Base-by-base conservation (phyloP, 2,797 vertebrate species). In the Alca torda region DNA sequence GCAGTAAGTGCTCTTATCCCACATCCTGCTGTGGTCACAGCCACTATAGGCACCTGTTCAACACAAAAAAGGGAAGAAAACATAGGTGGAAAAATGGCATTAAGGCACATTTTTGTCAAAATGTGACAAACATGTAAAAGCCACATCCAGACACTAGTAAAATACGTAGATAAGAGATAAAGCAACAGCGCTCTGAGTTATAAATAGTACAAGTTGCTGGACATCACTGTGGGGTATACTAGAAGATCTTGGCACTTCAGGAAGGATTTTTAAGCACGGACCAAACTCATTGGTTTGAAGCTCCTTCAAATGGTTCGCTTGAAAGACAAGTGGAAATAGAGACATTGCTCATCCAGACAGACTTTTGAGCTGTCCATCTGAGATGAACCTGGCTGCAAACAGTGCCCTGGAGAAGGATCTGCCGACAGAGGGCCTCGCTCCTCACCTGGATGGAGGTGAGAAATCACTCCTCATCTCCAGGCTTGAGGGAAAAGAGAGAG, bases 1-100 rank as follows among this genome's bases (percentile, higher is more conserved):
- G 97, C 96, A 3, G 98, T 98, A 97, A 99, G 98, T 4, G 99
- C 99, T 96, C 99, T 98, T 48, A 98, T 91, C 30, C 99, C 99
- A 30, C 98, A 98, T 2, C 99, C 99, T 11, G 99, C 98, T 53
- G 98, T 98, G 94, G 98, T 98, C 91, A 99, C 90, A 53, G 99
- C 98, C 76, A 99, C 97, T 33, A 97, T 92, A 0, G 99, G 99
- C 35, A 99, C 98, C 99, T 99, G 92, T 48, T 84, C 25, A 74
- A 84, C 19, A 90, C 45, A 57, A 82, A 35, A 53, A 72, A 89
- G 13, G 20, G 59, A 37, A 93, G 87, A 54, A 63, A 73, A 18
- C 20, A 59, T 1, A 39, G 11, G 18, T 28, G 14, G 60, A 75
- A 56, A 60, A 70, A 25, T 10, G 15, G 2, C 39, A 61, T 64